phyloP scores from a whole-genome alignment of 2,888 invertebrate genomes.

The Lasius platythorax region DNA sequence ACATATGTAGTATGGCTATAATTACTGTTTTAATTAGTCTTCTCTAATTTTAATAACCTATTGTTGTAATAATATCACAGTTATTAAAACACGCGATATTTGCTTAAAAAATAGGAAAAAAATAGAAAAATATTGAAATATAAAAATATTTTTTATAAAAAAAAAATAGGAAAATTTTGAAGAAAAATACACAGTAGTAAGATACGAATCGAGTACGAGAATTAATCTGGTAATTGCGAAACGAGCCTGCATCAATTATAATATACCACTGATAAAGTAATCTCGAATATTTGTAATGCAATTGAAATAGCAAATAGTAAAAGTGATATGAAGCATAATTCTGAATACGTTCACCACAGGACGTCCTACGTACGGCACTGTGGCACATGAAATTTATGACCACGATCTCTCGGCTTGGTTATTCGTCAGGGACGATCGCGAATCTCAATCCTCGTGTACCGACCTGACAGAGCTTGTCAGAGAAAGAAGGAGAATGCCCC shows the following conservation, averaged over 20 bases:
- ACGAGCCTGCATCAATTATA: background rate
- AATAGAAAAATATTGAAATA: background rate
- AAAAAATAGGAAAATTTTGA: background rate
- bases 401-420: conserved; percentile 70
- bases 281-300: background rate
- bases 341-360: conserved; percentile 1
- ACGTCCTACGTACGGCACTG: conserved; percentile 54
- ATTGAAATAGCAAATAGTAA: background rate
- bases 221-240: background rate
- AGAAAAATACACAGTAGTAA: background rate
- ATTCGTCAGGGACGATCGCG: conserved; percentile 77
- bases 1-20: background rate
- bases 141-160: background rate
- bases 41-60: background rate
- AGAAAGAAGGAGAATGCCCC: conserved; percentile 49
- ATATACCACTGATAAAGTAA: background rate
- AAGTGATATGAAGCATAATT: conserved; percentile 20
- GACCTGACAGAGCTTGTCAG: conserved; percentile 59
- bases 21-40: background rate
- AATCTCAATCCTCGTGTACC: conserved; percentile 71
- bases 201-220: background rate
- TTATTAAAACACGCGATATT: background rate
- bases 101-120: background rate
- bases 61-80: background rate
- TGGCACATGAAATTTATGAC: conserved; percentile 74